Evolutionary conservation across 1,140 invertebrate genomes (phyloP), one percentile per base, ranked within the genome.

Genomic region (Hestina assimilis): DNA sequence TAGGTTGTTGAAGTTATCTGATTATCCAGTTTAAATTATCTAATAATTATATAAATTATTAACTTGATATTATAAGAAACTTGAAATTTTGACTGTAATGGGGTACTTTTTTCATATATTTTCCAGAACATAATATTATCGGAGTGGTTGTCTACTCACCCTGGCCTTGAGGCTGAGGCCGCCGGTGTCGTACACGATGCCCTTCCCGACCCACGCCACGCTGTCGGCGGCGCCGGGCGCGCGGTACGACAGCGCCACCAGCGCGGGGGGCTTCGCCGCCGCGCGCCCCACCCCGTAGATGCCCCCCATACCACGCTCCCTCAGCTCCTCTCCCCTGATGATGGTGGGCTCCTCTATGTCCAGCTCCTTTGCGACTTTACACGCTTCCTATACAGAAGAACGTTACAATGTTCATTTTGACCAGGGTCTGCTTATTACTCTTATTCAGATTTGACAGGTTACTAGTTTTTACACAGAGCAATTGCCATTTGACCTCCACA

Each of bases 131-230:
- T n/a, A n/a, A n/a, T n/a, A n/a, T n/a, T n/a, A n/a, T n/a, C n/a
- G n/a, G n/a, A n/a, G n/a, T n/a, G n/a, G n/a, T n/a, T n/a, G n/a
- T n/a, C n/a, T n/a, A n/a, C 73, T 69, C 28, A 95, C 93, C 91
- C 96, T 96, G 15, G 92, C 90, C 87, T 98, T 98, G 69, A 98
- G 96, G 79, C 94, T 96, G 29, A 98, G 91, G 14, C 96, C 96
- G 72, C 96, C 96, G 68, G 96, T 97, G 75, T 98, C 96, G 82
- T 96, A 98, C 4, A 97, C 96, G 78, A 98, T 97, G 41, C 96
- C 93, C 85, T 98, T 98, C 20, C 96, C 96, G 38, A 98, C 96
- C 93, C 96, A 95, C 2, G 96, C 96, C 54, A 97, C 92, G 2
- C 90, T 94, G 66, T 94, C 90, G 9, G 91, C 92, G 7, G 95